Evolutionary conservation across 2,888 invertebrate species (phyloP).

Genomic region (Catocala fraxini): DNA sequence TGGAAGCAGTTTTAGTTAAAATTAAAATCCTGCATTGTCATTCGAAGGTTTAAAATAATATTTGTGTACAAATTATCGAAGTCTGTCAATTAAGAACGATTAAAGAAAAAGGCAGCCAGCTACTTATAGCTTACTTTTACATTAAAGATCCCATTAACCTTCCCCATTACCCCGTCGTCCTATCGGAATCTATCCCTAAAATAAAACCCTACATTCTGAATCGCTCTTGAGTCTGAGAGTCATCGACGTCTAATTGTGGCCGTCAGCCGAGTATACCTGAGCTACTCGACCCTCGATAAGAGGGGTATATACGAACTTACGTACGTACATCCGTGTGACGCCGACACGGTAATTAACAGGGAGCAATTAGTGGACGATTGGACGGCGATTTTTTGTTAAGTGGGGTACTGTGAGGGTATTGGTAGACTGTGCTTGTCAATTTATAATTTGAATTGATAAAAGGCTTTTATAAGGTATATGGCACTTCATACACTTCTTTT

Average conservation of each 20-base stretch:
- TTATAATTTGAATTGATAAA: not conserved
- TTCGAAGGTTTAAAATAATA: no score
- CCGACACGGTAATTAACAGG: conserved; percentile 28
- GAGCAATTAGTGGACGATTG: conserved; percentile 29
- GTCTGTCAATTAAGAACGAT: no score
- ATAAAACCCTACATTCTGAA: conserved; percentile 21
- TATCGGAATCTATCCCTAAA: conserved; percentile 16
- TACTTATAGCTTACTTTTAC: not conserved
- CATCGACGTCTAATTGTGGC: conserved; percentile 30
- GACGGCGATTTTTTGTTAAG: conserved; percentile 12
- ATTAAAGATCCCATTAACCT: conserved; percentile 12
- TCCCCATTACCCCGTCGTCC: conserved; percentile 2
- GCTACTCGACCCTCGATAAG: conserved; percentile 40
- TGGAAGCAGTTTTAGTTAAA: no score
- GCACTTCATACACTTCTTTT: no score
- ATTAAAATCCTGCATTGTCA: no score
- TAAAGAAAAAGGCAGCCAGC: no score
- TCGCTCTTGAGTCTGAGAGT: conserved; percentile 21
- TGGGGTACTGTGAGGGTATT: not conserved
- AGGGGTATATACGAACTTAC: conserved; percentile 10
- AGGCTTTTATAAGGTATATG: no score
- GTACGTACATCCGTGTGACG: conserved; percentile 14
- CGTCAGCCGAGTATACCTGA: conserved; percentile 41
- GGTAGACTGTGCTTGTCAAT: not conserved
- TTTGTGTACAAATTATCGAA: no score